Percentiles rank a stretch among this genome's conserved stretches.
Evolutionary conservation across 2,113 vertebrate genomes (phyloP).

Genomic region (Amazona vittata): DNA sequence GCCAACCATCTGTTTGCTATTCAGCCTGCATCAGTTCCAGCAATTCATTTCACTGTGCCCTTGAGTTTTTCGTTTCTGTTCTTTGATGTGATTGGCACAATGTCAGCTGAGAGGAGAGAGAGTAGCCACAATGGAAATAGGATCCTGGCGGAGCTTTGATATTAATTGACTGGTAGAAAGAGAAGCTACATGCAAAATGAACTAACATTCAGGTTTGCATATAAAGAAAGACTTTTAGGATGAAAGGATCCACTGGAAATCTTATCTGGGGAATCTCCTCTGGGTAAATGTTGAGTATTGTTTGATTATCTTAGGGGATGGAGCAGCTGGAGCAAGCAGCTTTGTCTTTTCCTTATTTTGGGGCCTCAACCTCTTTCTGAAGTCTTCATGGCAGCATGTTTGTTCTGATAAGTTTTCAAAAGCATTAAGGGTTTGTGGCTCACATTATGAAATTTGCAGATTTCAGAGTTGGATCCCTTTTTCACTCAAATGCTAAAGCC

Average conservation of each 20-base stretch:
- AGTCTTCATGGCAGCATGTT: background rate
- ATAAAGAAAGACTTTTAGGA: background rate
- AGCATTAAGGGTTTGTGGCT: background rate
- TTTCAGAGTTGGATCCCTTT: background rate
- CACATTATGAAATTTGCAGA: background rate
- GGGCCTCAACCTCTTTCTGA: background rate
- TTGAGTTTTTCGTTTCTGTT: conserved; percentile 13
- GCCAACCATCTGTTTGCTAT: conserved; percentile 23
- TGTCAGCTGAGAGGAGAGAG: background rate
- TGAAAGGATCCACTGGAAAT: background rate
- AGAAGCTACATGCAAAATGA: background rate
- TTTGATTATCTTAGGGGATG: background rate
- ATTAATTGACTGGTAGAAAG: background rate
- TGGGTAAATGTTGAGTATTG: background rate
- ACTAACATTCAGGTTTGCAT: background rate
- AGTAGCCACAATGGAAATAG: background rate
- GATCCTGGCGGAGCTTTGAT: conserved; percentile 2
- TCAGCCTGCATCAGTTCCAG: background rate
- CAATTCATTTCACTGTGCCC: background rate
- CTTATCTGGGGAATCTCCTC: background rate
- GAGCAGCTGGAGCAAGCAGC: background rate
- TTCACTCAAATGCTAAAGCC: background rate
- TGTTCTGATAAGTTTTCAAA: background rate
- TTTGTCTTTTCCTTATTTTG: background rate
- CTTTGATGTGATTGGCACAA: background rate